Conservation (phyloP, 2,113 vertebrate species). For the human (Homo sapiens) region GRCh38 chr5:57721501-57722000, state of each 20-base stretch:
- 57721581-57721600: not conserved
- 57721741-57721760: not conserved
- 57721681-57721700: not conserved
- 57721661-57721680: not conserved
- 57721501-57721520: conserved; percentile 40
- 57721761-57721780: not conserved
- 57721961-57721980: not conserved
- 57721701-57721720: not conserved
- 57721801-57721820: not conserved
- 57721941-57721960: not conserved
- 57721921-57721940: not conserved
- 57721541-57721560: not conserved
- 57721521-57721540: not conserved
- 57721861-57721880: not conserved
- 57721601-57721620: not conserved
- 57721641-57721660: not conserved
- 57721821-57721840: not conserved
- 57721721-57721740: not conserved
- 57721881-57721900: not conserved
- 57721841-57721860: not conserved
- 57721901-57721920: not conserved
- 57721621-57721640: not conserved
- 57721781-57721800: not conserved
- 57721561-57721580: not conserved
- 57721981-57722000: not conserved